These are phyloP conservation scores for Yasuhikotakia modesta DNA, from an alignment of 2,797 vertebrate species.

Conservation along the genomic window DNA sequence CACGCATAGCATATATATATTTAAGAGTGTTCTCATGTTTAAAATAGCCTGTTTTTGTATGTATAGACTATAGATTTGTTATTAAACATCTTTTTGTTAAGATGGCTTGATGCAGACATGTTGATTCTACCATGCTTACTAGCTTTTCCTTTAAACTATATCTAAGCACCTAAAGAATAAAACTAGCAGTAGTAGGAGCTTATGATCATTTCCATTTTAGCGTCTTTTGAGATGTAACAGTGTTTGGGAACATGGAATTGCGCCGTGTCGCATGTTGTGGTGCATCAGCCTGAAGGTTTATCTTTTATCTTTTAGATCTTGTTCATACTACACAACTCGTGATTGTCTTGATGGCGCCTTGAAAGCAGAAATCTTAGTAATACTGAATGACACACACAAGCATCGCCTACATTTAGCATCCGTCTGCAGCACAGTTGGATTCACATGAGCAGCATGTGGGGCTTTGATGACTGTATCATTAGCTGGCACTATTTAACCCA, in stretches of 20 bases:
- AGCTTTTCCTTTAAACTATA: not conserved
- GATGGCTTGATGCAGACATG: not conserved
- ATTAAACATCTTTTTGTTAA: not conserved
- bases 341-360: conserved; percentile 3
- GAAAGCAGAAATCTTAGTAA: conserved; percentile 42
- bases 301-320: conserved; percentile 17
- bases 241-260: too few species aligned
- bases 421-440: conserved; percentile 30
- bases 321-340: conserved; percentile 12
- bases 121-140: too few species aligned
- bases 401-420: conserved; percentile 20
- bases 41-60: too few species aligned
- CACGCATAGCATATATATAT: too few species aligned
- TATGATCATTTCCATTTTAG: too few species aligned
- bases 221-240: too few species aligned
- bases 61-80: too few species aligned
- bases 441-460: conserved; percentile 48
- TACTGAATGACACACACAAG: conserved; percentile 54
- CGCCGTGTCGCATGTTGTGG: too few species aligned
- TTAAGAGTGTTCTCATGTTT: too few species aligned
- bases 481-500: conserved; percentile 47
- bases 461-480: conserved; percentile 49
- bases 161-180: not conserved
- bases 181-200: not conserved
- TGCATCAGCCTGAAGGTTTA: too few species aligned